phyloP scores from a whole-genome alignment of 92 coral and sea anemone genomes.

The Scolanthus callimorphus region DNA sequence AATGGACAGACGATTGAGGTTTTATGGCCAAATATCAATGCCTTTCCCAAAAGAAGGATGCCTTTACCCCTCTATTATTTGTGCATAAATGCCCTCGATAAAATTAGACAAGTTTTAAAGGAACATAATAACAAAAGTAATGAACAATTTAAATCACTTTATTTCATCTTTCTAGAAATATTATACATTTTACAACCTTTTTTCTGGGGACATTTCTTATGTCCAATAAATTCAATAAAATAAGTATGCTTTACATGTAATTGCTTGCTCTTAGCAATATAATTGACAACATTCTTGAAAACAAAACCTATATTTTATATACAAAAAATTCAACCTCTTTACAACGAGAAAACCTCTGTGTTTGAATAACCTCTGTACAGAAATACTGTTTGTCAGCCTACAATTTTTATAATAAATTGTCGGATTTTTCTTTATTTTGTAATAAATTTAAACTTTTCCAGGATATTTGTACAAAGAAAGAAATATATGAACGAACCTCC shows the following conservation, averaged over 20 bases:
- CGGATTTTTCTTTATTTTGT: background rate
- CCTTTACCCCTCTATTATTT: no score
- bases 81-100: no score
- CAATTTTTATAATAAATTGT: slow-evolving; percentile 29
- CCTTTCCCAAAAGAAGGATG: no score
- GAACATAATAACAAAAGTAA: background rate
- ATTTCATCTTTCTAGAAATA: slow-evolving; percentile 35
- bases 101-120: no score
- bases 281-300: slow-evolving; percentile 31
- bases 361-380: slow-evolving; percentile 26
- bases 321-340: slow-evolving; percentile 24
- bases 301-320: slow-evolving; percentile 33
- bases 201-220: slow-evolving; percentile 22
- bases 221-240: slow-evolving; percentile 40
- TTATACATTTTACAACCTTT: slow-evolving; percentile 23
- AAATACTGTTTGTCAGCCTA: slow-evolving; percentile 31
- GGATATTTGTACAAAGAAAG: slow-evolving; percentile 32
- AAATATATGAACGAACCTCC: slow-evolving; percentile 36
- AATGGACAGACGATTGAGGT: no score
- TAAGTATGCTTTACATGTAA: slow-evolving; percentile 29
- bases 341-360: slow-evolving; percentile 29
- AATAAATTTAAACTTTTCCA: background rate
- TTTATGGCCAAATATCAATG: no score
- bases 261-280: slow-evolving; percentile 35
- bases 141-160: slow-evolving; percentile 10